Base-by-base conservation (phyloP, 2,113 vertebrate genomes). In the Zapus hudsonius region DNA sequence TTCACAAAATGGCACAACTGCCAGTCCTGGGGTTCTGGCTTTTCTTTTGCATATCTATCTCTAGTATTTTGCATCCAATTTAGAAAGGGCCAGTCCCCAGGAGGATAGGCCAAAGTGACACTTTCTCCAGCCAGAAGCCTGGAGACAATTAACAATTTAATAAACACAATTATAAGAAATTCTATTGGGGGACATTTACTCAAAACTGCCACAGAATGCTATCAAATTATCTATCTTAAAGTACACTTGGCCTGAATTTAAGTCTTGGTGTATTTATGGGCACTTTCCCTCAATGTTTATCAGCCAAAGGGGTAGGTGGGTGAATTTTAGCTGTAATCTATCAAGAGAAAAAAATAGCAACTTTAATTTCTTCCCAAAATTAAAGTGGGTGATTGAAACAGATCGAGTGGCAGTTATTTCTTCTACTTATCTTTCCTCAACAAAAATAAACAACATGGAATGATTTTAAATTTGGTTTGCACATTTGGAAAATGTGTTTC, bases 171-270 rank as follows among this genome's bases (percentile, higher is more conserved):
- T n/a, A n/a, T n/a, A n/a, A n/a, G n/a, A n/a, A n/a, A n/a, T n/a
- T n/a, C n/a, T n/a, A n/a, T n/a, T n/a, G n/a, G n/a, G n/a, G n/a
- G n/a, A n/a, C n/a, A n/a, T n/a, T n/a, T n/a, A n/a, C n/a, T n/a
- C n/a, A n/a, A n/a, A n/a, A n/a, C n/a, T n/a, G n/a, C n/a, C n/a
- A n/a, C n/a, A n/a, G 22, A n/a, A 42, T 86, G 82, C 66, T 85
- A 70, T 88, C 27, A 44, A 81, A 73, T 70, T 69, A 83, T 92
- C 40, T 88, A 76, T 93, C 38, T 92, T 89, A 59, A 66, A 67
- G 52, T 93, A 22, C 76, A 47, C 89, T 95, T 84, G 27, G 12
- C 47, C 89, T 90, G 90, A 92, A 83, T 87, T 85, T 86, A 79
- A 42, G 38, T 31, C 79, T 36, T 22, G 95, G 82, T 92, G 94